phyloP scores from a whole-genome alignment of 2,113 vertebrate genomes.

The Labeo rohita region DNA sequence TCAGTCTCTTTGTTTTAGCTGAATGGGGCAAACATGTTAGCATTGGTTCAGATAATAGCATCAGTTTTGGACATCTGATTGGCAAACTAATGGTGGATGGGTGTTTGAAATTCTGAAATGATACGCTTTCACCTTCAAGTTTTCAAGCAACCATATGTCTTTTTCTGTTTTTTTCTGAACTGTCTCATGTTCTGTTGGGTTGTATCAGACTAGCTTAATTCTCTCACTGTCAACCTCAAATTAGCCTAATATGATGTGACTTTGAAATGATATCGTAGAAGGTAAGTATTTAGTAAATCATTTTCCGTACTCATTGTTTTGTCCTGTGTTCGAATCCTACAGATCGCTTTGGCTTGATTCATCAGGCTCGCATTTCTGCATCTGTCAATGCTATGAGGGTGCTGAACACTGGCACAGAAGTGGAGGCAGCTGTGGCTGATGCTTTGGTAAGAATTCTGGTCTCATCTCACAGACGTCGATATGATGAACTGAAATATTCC shows the following conservation, averaged over 20 bases:
- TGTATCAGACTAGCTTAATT: background rate
- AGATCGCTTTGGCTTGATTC: slow-evolving; percentile 95
- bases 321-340: slow-evolving; percentile 55
- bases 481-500: background rate
- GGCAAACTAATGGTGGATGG: background rate
- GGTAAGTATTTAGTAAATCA: slow-evolving; percentile 26
- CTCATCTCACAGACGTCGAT: background rate
- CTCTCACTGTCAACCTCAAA: background rate
- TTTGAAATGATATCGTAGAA: background rate
- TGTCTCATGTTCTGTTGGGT: background rate
- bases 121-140: background rate
- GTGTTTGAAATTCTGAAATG: background rate
- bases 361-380: slow-evolving; percentile 91
- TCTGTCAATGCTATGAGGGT: slow-evolving; percentile 95
- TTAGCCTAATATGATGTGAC: background rate
- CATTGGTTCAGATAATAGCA: background rate
- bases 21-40: background rate
- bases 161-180: background rate
- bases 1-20: background rate
- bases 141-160: background rate
- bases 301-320: background rate
- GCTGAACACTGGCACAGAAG: slow-evolving; percentile 94
- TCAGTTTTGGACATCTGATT: background rate
- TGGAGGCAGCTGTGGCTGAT: slow-evolving; percentile 96
- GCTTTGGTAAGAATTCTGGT: slow-evolving; percentile 85